Evolutionary conservation across 2,797 vertebrate species (phyloP).

Genomic region (Carapus acus): DNA sequence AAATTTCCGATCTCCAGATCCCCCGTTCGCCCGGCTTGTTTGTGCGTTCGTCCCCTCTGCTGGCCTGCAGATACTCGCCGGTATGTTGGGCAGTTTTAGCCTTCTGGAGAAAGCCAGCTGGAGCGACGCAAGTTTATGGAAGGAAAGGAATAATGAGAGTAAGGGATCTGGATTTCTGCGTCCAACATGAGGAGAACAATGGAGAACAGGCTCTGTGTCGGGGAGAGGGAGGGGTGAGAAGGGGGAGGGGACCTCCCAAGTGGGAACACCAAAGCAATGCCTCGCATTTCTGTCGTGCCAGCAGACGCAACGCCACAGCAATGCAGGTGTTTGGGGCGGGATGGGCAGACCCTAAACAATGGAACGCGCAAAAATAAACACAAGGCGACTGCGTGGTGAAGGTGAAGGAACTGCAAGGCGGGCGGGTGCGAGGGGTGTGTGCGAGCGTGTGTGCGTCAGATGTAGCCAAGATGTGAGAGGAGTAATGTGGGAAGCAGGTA

Average conservation of each 20-base stretch:
- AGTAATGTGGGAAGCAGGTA: constrained; percentile 47
- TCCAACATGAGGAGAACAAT: no score
- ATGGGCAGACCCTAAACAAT: constrained; percentile 11
- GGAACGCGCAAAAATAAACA: constrained; percentile 31
- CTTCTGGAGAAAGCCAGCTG: no score
- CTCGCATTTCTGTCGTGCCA: neutral
- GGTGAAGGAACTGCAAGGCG: constrained; percentile 19
- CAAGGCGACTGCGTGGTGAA: constrained; percentile 29
- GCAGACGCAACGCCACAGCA: neutral
- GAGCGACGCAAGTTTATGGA: no score
- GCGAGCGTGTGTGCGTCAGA: constrained; percentile 38
- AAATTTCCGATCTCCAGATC: no score
- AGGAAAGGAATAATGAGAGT: no score
- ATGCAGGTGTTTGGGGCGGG: neutral
- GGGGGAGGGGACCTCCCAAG: neutral
- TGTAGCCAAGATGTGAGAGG: constrained; percentile 34
- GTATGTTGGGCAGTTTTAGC: no score
- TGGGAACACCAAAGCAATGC: constrained; percentile 7
- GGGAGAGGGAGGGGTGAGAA: no score
- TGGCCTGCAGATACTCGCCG: no score
- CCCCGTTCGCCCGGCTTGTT: no score
- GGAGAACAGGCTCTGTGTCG: no score
- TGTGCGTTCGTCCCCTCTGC: no score
- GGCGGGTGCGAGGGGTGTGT: constrained; percentile 39
- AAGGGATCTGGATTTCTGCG: no score